Evolutionary conservation across 2,888 invertebrate genomes (phyloP).

Genomic region (Quadriops clusia): DNA sequence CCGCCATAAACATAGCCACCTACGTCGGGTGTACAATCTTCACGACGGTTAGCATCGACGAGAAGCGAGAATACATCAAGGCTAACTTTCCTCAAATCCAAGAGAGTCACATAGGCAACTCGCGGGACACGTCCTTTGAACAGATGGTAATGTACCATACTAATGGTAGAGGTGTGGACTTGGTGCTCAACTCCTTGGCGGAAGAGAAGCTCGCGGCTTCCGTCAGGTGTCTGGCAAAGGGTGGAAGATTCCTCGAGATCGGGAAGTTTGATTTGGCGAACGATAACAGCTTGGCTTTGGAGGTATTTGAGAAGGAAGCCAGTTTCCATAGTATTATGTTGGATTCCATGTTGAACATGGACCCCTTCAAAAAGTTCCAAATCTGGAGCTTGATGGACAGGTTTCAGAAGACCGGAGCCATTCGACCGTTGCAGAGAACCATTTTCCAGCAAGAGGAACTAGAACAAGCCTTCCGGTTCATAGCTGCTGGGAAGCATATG

Average conservation of each 20-base stretch:
- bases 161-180: conserved; percentile 77
- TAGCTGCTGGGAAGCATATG: conserved; percentile 62
- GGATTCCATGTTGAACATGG: conserved; percentile 49
- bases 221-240: conserved; percentile 45
- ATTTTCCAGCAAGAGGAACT: conserved; percentile 52
- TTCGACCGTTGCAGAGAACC: conserved; percentile 54
- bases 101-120: conserved; percentile 70
- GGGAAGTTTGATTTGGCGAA: conserved; percentile 71
- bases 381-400: conserved; percentile 43
- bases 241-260: conserved; percentile 71
- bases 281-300: conserved; percentile 53
- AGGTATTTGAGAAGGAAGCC: conserved; percentile 56
- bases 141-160: conserved; percentile 69
- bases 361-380: too few relatives aligned
- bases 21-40: conserved; percentile 51
- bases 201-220: conserved; percentile 80
- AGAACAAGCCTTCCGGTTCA: conserved; percentile 56
- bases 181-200: conserved; percentile 82
- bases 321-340: conserved; percentile 69
- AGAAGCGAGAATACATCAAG: conserved; percentile 52
- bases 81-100: conserved; percentile 37
- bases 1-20: conserved; percentile 62
- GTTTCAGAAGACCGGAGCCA: conserved; percentile 51
- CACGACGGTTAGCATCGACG: conserved; percentile 57
- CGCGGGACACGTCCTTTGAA: conserved; percentile 79